Base-by-base conservation (phyloP, 2,797 vertebrate species). In the Rhincodon typus region DNA sequence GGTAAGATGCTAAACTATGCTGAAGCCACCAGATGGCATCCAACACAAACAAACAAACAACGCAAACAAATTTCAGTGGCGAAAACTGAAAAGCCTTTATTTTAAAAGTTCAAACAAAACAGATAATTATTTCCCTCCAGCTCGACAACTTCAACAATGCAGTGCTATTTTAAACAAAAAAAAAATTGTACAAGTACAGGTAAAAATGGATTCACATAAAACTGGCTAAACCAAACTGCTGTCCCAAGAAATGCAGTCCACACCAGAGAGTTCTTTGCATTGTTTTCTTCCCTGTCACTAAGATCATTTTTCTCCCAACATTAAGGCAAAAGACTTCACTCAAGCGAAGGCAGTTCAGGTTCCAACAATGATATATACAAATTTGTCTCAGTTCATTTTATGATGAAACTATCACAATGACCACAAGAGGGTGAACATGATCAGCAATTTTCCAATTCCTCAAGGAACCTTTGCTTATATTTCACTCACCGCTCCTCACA, bases 21-120 rank as follows among this genome's bases (percentile, higher is more conserved):
- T 72, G 27, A 42, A 23, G 67, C 93, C 93, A 94, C 57, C 66
- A 95, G 70, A 95, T 70, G 69, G 70, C 69, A 94, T 17, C 69
- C 21, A 38, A 4, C 25, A 93, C 62, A 67, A 34, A 66, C 21
- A 67, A 34, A 66, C 21, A 42, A 67, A 67, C 90, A 93, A 21
- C 3, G 1, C 17, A 90, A 90, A 57, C 30, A 88, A 34, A 88
- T 30, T 88, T 88, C 86, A 88, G 30, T 21, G 13, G 34, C 13
- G 15, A 84, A 62, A n/a, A n/a, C 34, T 30, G 30, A 87, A 34
- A 42, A 25, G 17, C 27, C 27, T 90, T 90, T 46, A 46, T 46
- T 46, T 46, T 90, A 50, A 90, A 4, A 4, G 50, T 90, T 66
- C 90, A n/a, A 34, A 62, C 62, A 67, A 17, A 21, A 38, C 25